Evolutionary conservation across 2,113 vertebrate genomes (phyloP).

Genomic region (Rhinolophus ferrumequinum): DNA sequence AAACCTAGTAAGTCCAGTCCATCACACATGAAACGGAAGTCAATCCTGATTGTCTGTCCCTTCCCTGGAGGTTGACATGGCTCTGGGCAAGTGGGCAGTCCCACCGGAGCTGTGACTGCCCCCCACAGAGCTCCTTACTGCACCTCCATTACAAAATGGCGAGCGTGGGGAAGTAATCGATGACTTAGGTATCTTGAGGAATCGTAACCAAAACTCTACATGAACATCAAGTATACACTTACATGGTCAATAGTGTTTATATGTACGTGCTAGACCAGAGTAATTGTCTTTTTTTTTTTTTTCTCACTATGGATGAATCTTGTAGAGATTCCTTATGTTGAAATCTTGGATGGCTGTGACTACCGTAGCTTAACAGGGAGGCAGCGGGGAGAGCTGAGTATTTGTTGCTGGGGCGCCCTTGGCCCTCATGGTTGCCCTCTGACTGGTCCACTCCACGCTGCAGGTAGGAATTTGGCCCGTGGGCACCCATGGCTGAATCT

Average conservation of each 20-base stretch:
- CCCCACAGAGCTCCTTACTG: background rate
- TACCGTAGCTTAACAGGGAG: background rate
- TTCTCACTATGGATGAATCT: background rate
- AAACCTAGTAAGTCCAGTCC: accelerated
- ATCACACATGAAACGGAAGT: background rate
- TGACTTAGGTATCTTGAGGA: background rate
- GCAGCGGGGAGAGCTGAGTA: accelerated
- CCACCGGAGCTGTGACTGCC: accelerated
- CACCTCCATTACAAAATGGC: accelerated
- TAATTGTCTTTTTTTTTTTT: background rate
- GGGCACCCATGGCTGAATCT: background rate
- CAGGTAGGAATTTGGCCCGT: background rate
- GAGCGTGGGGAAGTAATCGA: background rate
- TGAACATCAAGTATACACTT: too few relatives aligned
- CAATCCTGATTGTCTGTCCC: background rate
- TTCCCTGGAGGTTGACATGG: background rate
- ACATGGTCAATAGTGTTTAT: accelerated
- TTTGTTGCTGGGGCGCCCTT: background rate
- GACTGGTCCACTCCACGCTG: accelerated
- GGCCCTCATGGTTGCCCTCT: background rate
- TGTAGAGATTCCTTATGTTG: accelerated
- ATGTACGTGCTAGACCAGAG: accelerated
- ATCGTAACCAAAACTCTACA: background rate
- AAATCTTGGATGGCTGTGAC: background rate
- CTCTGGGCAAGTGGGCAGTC: background rate